Conservation (phyloP, 1,140 invertebrate species). For the Himalopsyche phryganea region DNA sequence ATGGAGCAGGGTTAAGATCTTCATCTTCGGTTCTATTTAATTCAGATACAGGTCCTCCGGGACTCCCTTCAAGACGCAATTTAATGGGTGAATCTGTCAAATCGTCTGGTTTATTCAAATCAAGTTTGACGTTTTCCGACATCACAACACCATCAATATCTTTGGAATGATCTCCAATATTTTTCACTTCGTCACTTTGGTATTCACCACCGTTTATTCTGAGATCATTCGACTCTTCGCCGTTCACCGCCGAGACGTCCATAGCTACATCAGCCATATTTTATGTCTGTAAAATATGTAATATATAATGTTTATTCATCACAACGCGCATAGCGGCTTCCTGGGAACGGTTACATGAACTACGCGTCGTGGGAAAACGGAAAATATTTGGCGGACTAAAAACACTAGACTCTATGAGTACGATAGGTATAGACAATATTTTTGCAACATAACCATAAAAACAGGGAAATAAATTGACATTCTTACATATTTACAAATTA, state of each 20-base stretch:
- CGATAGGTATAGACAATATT: neutral
- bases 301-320: neutral
- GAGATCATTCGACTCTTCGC: slow-evolving; percentile 10
- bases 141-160: slow-evolving; percentile 2
- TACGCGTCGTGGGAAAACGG: slow-evolving; percentile 25
- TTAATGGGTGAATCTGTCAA: neutral
- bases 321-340: neutral
- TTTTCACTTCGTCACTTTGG: neutral
- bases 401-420: slow-evolving; percentile 9
- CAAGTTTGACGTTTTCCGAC: neutral
- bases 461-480: neutral
- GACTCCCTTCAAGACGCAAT: slow-evolving; percentile 5
- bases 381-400: slow-evolving; percentile 23
- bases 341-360: slow-evolving; percentile 19
- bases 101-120: neutral
- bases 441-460: slow-evolving; percentile 15
- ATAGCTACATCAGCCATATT: slow-evolving; percentile 27
- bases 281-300: slow-evolving; percentile 9
- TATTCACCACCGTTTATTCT: slow-evolving; percentile 22
- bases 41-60: neutral
- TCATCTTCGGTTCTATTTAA: slow-evolving; percentile 8
- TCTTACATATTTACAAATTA: too few species aligned
- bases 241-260: slow-evolving; percentile 12
- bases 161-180: slow-evolving; percentile 9
- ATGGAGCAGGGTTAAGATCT: neutral